Evolutionary conservation across 2,797 vertebrate genomes (phyloP).

Genomic region (Pangasius sanitwongsei): DNA sequence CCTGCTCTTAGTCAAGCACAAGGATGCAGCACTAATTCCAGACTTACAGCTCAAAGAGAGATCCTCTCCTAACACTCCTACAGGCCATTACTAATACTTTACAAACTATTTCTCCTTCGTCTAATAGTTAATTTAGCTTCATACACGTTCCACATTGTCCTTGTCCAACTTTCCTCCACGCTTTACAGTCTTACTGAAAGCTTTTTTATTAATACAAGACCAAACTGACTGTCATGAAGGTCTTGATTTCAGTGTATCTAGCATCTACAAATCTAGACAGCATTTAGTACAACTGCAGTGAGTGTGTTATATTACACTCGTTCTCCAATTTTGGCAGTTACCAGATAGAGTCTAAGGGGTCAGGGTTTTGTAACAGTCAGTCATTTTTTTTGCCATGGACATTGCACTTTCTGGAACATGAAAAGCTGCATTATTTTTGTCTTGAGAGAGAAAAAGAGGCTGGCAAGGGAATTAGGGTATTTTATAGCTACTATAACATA

Average conservation of each 20-base stretch:
- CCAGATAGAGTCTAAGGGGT: not conserved
- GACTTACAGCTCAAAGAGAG: constrained; percentile 46
- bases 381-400: not conserved
- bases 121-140: not conserved
- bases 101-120: not conserved
- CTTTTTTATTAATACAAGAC: not conserved
- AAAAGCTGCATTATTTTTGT: not conserved
- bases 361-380: not conserved
- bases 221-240: not conserved
- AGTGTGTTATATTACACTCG: not conserved
- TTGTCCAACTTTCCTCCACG: not conserved
- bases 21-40: constrained; percentile 48
- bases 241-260: not conserved
- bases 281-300: not conserved
- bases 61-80: constrained; percentile 28
- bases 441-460: not conserved
- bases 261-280: not conserved
- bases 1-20: constrained; percentile 50
- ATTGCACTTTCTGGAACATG: not conserved
- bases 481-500: not conserved
- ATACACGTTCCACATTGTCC: not conserved
- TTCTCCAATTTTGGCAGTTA: not conserved
- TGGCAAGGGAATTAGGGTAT: not conserved
- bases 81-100: constrained; percentile 16
- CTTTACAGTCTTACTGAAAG: not conserved